These are phyloP conservation scores for Brachyptera risi DNA, from an alignment of 2,888 invertebrate species.

Conservation along the genomic window DNA sequence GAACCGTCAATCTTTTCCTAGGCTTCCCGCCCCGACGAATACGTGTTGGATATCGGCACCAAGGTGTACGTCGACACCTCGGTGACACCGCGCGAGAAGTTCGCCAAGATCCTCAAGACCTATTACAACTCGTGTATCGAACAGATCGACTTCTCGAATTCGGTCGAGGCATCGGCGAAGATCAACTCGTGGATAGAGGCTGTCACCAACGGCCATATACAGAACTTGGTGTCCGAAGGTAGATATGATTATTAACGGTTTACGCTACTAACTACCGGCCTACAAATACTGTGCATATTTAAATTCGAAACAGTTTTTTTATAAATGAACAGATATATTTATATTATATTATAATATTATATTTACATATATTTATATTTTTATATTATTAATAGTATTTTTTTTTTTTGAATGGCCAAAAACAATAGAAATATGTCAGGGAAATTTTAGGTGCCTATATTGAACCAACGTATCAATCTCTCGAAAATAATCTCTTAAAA, in stretches of 20 bases:
- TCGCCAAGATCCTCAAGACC: conserved; percentile 56
- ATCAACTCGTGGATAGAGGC: conserved; percentile 81
- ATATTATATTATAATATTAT: too few relatives aligned
- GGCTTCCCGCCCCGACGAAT: conserved; percentile 42
- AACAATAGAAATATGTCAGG: too few relatives aligned
- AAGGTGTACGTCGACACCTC: conserved; percentile 57
- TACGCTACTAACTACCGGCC: neutral
- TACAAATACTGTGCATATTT: neutral
- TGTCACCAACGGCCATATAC: conserved; percentile 69
- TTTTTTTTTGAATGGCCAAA: too few relatives aligned
- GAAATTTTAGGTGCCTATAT: too few relatives aligned
- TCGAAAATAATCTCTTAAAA: too few relatives aligned
- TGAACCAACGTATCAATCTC: too few relatives aligned
- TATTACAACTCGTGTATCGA: conserved; percentile 65
- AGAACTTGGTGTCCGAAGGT: conserved; percentile 61
- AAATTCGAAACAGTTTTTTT: too few relatives aligned
- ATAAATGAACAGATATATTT: too few relatives aligned
- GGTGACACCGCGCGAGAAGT: conserved; percentile 56
- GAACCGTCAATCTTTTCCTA: too few relatives aligned
- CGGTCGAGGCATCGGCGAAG: conserved; percentile 50
- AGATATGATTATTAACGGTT: conserved; percentile 26
- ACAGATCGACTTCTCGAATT: conserved; percentile 58
- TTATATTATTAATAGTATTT: too few relatives aligned
- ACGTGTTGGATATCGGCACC: conserved; percentile 60
- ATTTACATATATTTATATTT: too few relatives aligned